A percentile compares a stretch with the other conserved stretches of the same genome.
These are phyloP conservation scores for Tetranychus urticae DNA, from an alignment of 1,140 invertebrate genomes.

Conservation along the genomic window DNA sequence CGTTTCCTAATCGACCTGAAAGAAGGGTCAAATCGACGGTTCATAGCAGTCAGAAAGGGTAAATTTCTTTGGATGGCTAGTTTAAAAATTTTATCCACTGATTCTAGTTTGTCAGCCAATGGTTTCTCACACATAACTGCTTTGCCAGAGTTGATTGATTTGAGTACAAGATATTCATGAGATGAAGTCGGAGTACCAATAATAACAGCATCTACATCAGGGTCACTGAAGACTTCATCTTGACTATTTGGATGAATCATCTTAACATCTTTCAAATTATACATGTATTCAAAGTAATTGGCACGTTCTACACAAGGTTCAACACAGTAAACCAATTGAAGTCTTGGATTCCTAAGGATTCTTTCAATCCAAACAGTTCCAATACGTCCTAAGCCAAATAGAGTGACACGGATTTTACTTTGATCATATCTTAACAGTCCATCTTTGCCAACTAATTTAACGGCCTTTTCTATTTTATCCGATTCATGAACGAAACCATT, in stretches of 20 bases:
- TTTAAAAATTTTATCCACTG: conserved; percentile 31
- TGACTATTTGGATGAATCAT: conserved; percentile 28
- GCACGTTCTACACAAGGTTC: conserved; percentile 28
- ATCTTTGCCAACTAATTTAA: background rate
- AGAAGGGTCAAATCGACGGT: background rate
- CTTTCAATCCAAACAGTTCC: conserved; percentile 34
- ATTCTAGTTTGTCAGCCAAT: conserved; percentile 29
- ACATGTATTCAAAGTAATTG: conserved; percentile 24
- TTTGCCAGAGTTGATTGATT: conserved; percentile 28
- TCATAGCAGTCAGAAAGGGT: conserved; percentile 27
- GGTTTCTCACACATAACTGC: conserved; percentile 47
- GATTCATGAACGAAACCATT: background rate
- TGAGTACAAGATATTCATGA: conserved; percentile 32
- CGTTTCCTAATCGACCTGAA: background rate
- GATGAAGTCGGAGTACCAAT: conserved; percentile 34
- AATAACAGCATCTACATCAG: conserved; percentile 28
- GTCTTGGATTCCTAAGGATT: conserved; percentile 26
- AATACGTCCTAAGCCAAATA: conserved; percentile 34
- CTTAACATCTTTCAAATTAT: conserved; percentile 21
- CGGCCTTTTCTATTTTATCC: background rate
- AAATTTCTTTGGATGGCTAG: conserved; percentile 28
- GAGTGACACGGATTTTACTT: conserved; percentile 19
- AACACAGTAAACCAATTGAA: conserved; percentile 32
- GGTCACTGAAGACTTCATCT: conserved; percentile 27
- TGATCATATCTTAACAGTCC: background rate